Evolutionary conservation across 2,797 vertebrate genomes (phyloP).

Genomic region (Ceryle rudis): DNA sequence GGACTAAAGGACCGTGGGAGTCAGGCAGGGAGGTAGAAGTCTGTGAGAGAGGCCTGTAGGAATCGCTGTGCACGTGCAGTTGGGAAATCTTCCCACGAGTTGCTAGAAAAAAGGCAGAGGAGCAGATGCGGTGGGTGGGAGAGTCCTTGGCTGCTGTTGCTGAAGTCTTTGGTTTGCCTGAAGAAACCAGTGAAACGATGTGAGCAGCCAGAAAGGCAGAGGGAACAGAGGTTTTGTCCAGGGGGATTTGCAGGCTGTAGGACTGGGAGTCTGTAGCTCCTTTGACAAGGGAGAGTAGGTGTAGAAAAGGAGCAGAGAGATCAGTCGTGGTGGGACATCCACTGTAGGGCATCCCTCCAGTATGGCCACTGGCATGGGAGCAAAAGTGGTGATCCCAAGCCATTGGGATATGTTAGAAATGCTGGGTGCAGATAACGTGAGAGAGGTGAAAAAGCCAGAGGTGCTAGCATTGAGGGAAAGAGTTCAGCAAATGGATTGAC

Average conservation of each 20-base stretch:
- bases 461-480: not conserved
- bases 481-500: not conserved
- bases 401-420: not conserved
- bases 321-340: not conserved
- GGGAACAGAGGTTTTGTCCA: not conserved
- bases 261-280: not conserved
- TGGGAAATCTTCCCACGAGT: not conserved
- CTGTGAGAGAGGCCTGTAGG: not conserved
- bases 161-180: not conserved
- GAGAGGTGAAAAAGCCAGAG: not conserved
- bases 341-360: not conserved
- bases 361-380: not conserved
- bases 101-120: not conserved
- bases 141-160: not conserved
- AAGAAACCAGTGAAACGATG: not conserved
- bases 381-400: fast-evolving
- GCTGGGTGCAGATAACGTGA: not conserved
- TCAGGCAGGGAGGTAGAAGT: not conserved
- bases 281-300: not conserved
- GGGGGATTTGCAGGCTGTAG: not conserved
- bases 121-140: not conserved
- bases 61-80: not conserved
- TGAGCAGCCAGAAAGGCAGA: not conserved
- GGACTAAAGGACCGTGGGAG: not conserved
- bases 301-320: not conserved